phyloP scores from a whole-genome alignment of 2,888 invertebrate genomes.

The Empis livida region DNA sequence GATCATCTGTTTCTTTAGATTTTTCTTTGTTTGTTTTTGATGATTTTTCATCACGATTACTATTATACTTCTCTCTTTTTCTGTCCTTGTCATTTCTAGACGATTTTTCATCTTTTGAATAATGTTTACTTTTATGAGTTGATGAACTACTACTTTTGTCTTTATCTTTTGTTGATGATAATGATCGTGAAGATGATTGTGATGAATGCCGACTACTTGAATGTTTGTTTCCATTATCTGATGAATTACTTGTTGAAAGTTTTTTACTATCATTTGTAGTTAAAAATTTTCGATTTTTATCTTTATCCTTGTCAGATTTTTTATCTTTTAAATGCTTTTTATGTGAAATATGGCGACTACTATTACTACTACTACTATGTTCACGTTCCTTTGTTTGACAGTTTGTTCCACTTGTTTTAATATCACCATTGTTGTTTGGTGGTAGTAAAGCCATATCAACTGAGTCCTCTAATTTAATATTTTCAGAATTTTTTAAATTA shows the following conservation, averaged over 20 bases:
- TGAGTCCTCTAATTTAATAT: background rate
- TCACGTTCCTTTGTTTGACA: background rate
- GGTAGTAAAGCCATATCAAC: background rate
- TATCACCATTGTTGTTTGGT: background rate
- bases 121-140: constrained; percentile 13
- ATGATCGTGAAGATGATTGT: constrained; percentile 9
- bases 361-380: too few species aligned
- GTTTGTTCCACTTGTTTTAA: background rate
- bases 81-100: constrained; percentile 36
- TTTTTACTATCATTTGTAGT: background rate
- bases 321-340: background rate
- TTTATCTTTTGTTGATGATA: constrained; percentile 30
- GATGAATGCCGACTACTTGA: background rate
- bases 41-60: constrained; percentile 14
- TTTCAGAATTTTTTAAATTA: too few species aligned
- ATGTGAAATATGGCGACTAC: too few species aligned
- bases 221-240: background rate
- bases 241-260: too few species aligned
- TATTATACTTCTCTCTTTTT: constrained; percentile 7
- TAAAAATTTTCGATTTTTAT: background rate
- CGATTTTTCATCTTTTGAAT: constrained; percentile 21
- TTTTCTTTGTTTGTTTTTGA: constrained; percentile 15
- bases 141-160: constrained; percentile 26
- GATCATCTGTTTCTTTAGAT: constrained; percentile 46
- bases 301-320: background rate